Evolutionary conservation across 2,113 vertebrate species (phyloP).

Genomic region (Numida meleagris): DNA sequence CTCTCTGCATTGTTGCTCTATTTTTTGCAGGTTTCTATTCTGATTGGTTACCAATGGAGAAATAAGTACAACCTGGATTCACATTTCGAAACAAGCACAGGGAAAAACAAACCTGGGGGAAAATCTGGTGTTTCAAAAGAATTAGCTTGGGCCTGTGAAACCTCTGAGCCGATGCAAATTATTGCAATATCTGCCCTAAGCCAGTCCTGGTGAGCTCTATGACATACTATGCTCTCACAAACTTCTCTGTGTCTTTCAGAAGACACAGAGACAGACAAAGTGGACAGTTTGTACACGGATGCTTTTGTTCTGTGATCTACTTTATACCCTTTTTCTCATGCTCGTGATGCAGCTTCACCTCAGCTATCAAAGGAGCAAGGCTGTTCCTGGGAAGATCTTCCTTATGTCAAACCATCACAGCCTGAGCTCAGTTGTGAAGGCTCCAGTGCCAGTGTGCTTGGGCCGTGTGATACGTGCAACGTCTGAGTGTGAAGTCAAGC

Average conservation of each 20-base stretch:
- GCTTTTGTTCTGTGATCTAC: not conserved
- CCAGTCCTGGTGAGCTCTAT: not conserved
- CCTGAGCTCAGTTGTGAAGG: not conserved
- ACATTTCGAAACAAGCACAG: not conserved
- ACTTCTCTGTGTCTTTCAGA: not conserved
- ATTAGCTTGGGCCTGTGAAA: not conserved
- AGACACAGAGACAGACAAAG: not conserved
- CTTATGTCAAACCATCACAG: fast-evolving
- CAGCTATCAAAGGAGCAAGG: not conserved
- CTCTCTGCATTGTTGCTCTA: not conserved
- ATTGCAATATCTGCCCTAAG: not conserved
- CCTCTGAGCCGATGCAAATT: not conserved
- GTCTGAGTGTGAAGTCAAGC: not conserved
- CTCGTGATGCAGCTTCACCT: not conserved
- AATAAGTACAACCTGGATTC: not conserved
- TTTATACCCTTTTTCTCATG: not conserved
- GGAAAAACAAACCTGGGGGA: not conserved
- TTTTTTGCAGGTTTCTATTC: not conserved
- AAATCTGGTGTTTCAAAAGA: not conserved
- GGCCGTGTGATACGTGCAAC: not conserved
- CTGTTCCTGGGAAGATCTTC: not conserved
- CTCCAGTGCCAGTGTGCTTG: not conserved
- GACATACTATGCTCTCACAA: not conserved
- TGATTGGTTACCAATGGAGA: not conserved
- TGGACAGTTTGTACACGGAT: not conserved